A percentile compares a stretch with the other conserved stretches of the same genome.
Conservation (phyloP, 2,888 invertebrate species). For the Caenorhabditis sinica region DNA sequence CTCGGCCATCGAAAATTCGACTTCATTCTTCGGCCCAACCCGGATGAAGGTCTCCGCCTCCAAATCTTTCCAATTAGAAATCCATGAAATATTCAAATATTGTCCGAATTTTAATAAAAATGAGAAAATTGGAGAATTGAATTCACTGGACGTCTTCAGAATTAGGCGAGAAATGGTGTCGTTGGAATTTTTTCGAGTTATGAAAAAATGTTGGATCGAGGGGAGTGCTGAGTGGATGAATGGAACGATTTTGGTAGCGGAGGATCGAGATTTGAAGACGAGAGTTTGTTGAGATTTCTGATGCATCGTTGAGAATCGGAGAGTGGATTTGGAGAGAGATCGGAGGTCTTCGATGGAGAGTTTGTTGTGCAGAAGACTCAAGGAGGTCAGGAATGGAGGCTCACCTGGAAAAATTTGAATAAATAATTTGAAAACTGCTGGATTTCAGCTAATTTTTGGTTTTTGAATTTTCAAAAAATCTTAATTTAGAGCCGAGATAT, state of each 20-base stretch:
- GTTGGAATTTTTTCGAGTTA: conserved; percentile 52
- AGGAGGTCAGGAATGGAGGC: conserved; percentile 63
- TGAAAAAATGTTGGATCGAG: conserved; percentile 67
- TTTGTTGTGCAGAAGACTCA: conserved; percentile 51
- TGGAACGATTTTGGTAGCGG: conserved; percentile 66
- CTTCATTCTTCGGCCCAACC: conserved; percentile 57
- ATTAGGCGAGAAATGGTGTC: conserved; percentile 62
- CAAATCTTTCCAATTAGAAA: conserved; percentile 61
- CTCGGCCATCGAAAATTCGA: conserved; percentile 67
- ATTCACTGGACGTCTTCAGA: conserved; percentile 27
- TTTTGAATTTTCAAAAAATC: neutral
- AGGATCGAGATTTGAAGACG: conserved; percentile 59
- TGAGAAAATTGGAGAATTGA: conserved; percentile 48
- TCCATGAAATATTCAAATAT: conserved; percentile 5
- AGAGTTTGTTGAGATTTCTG: conserved; percentile 65
- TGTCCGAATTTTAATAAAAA: conserved; percentile 29
- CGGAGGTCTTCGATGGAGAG: conserved; percentile 67
- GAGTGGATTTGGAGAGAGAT: conserved; percentile 39
- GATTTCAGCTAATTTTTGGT: neutral
- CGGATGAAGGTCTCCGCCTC: conserved; percentile 62
- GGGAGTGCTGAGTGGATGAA: conserved; percentile 62
- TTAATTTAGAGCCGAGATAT: neutral
- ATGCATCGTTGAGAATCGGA: conserved; percentile 62
- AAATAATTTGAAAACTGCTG: neutral
- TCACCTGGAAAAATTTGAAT: conserved; percentile 48